Conservation (phyloP, 2,797 vertebrate species). For the Anguilla marmorata region DNA sequence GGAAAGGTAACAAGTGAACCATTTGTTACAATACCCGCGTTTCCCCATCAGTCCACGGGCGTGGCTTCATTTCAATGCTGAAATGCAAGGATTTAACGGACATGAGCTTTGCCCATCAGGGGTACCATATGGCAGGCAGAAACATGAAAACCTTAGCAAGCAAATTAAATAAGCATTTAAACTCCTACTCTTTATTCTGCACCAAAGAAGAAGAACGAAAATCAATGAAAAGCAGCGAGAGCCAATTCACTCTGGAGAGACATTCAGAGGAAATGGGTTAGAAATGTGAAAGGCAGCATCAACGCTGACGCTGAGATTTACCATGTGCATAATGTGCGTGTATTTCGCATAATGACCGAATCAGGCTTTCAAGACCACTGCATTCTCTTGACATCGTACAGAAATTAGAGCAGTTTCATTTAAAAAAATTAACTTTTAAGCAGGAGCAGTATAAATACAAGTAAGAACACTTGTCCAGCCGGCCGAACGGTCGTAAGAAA, state of each 20-base stretch:
- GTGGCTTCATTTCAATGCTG: background rate
- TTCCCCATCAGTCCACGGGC: conserved; percentile 2
- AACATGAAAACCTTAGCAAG: background rate
- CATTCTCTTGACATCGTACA: background rate
- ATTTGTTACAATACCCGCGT: background rate
- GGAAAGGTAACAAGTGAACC: background rate
- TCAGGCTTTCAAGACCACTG: background rate
- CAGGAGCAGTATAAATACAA: background rate
- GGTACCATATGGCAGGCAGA: background rate
- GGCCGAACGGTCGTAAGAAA: background rate
- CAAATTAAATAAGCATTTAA: background rate
- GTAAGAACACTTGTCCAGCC: background rate
- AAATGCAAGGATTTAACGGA: background rate
- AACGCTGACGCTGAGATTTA: background rate
- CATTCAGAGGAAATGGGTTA: background rate
- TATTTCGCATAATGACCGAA: background rate
- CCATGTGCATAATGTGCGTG: background rate
- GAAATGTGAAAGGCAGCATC: background rate
- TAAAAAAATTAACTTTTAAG: background rate
- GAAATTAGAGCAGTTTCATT: background rate
- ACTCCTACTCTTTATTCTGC: background rate
- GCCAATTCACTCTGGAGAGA: background rate
- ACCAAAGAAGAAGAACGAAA: background rate
- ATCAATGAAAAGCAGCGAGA: background rate
- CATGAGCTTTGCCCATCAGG: background rate